Percentiles rank a stretch among this genome's conserved stretches.
Conservation (phyloP, 1,140 invertebrate genomes). For the Drosophila burlai region DNA sequence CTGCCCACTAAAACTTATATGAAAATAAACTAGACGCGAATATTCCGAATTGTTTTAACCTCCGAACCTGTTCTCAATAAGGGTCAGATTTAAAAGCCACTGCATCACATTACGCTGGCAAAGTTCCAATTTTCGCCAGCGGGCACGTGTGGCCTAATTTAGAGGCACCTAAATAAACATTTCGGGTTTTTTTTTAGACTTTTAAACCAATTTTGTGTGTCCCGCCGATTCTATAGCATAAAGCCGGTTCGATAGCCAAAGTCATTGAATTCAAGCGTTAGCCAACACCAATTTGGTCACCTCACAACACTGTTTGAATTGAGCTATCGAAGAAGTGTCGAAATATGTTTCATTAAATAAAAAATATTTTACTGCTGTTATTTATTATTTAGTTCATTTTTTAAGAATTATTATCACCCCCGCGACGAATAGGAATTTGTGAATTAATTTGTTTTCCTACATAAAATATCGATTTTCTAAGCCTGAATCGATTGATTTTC, state of each 20-base stretch:
- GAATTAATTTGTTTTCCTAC: too few species aligned
- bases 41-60: constrained; percentile 3
- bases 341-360: not conserved
- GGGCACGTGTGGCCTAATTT: not conserved
- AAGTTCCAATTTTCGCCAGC: constrained; percentile 22
- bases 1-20: constrained; percentile 11
- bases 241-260: constrained; percentile 5
- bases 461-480: not conserved
- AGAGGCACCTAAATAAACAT: not conserved
- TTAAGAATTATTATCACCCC: not conserved
- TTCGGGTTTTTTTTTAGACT: not conserved
- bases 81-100: not conserved
- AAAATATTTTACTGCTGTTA: not conserved
- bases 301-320: constrained; percentile 49
- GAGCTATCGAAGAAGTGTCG: not conserved
- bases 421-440: too few species aligned
- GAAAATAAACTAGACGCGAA: constrained; percentile 4
- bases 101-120: constrained; percentile 19
- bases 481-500: not conserved
- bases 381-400: not conserved
- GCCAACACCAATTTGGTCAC: not conserved
- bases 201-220: not conserved
- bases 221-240: too few species aligned
- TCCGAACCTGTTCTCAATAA: not conserved
- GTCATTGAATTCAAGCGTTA: not conserved